These are phyloP conservation scores for Fistularia tabacaria DNA, from an alignment of 2,797 vertebrate species.

Conservation along the genomic window DNA sequence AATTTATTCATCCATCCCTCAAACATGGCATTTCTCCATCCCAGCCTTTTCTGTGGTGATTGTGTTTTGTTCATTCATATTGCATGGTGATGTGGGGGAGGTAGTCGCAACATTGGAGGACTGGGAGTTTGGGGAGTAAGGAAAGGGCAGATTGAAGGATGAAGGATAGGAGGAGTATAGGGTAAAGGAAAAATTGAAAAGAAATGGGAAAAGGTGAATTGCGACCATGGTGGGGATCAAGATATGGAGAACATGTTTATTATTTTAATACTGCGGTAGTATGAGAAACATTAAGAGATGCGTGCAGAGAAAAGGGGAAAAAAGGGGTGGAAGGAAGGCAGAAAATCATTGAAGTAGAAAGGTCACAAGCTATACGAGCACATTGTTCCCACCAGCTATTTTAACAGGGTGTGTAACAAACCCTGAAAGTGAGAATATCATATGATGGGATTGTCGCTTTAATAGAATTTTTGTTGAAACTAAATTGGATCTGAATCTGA, in stretches of 20 bases:
- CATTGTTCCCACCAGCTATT: constrained; percentile 7
- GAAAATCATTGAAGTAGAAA: constrained; percentile 44
- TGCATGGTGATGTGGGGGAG: constrained; percentile 24
- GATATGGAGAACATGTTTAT: constrained; percentile 18
- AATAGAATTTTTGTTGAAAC: no score
- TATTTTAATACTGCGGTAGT: constrained; percentile 19
- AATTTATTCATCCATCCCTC: constrained; percentile 49
- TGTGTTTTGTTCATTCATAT: constrained; percentile 57
- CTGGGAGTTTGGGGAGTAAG: background rate
- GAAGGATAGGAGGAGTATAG: background rate
- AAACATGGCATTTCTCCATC: constrained; percentile 17
- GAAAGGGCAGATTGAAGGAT: background rate
- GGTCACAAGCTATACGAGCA: constrained; percentile 30
- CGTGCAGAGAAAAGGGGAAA: constrained; percentile 9
- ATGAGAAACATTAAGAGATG: background rate
- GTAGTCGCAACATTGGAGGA: constrained; percentile 3
- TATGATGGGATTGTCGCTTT: no score
- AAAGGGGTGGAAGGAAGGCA: constrained; percentile 7
- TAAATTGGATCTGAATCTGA: background rate
- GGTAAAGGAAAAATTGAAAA: background rate
- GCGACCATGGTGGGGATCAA: background rate
- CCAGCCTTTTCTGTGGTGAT: constrained; percentile 19
- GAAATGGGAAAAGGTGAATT: background rate
- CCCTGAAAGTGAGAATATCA: constrained; percentile 5
- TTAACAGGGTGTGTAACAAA: constrained; percentile 14